Conservation (phyloP, 1,140 invertebrate genomes). For the Anoplophora glabripennis region DNA sequence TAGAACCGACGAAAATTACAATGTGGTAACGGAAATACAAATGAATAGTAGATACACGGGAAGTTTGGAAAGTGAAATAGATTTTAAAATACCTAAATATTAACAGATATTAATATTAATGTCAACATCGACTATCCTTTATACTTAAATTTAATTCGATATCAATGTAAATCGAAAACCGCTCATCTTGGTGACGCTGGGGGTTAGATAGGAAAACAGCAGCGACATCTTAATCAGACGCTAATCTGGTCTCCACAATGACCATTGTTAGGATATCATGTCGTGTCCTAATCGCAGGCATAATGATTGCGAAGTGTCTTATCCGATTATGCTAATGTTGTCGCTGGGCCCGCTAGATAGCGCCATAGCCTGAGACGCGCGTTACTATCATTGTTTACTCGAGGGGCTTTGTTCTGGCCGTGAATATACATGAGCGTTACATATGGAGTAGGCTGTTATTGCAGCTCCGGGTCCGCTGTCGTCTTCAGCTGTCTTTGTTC, state of each 20-base stretch:
- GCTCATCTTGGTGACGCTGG: no score
- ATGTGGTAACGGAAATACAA: no score
- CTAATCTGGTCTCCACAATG: conserved; percentile 12
- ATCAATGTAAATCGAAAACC: no score
- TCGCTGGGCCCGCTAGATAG: conserved; percentile 37
- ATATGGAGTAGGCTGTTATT: conserved; percentile 49
- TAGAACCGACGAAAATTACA: no score
- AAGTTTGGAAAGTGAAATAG: no score
- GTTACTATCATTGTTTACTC: conserved; percentile 42
- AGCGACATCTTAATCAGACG: no score
- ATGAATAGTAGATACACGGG: no score
- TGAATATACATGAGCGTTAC: conserved; percentile 51
- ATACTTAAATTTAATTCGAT: no score
- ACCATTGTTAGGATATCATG: conserved; percentile 31
- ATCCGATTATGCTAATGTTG: conserved; percentile 44
- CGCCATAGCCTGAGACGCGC: conserved; percentile 23
- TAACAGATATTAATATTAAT: no score
- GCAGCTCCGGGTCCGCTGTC: conserved; percentile 31
- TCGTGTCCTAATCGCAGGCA: conserved; percentile 21
- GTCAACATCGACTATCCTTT: no score
- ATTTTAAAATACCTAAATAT: no score
- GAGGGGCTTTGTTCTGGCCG: conserved; percentile 40
- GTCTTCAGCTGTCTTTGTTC: conserved; percentile 6
- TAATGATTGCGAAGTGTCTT: conserved; percentile 35
- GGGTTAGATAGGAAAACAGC: no score